Percentiles rank a stretch among this genome's conserved stretches.
Conservation (phyloP, 1,140 invertebrate species). For the Heliothis virescens region DNA sequence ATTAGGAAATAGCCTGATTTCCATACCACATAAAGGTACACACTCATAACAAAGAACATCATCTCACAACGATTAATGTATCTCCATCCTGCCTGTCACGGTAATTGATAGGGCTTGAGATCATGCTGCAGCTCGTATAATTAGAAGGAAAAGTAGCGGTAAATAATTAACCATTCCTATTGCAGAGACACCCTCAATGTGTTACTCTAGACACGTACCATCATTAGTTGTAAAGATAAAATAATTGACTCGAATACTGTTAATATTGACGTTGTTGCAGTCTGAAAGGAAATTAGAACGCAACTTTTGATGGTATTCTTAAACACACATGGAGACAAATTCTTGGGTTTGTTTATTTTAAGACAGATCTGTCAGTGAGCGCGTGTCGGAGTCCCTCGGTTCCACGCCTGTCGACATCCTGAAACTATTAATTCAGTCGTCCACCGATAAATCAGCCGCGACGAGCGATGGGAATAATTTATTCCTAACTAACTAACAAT, state of each 20-base stretch:
- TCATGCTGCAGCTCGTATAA: not conserved
- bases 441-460: constrained; percentile 65
- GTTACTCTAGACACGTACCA: constrained; percentile 17
- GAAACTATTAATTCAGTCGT: constrained; percentile 67
- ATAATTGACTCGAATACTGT: constrained; percentile 3
- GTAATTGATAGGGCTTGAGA: constrained; percentile 25
- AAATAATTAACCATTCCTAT: constrained; percentile 20
- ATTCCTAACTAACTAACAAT: constrained; percentile 59
- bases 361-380: constrained; percentile 44
- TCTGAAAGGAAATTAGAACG: constrained; percentile 3
- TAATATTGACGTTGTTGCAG: constrained; percentile 3
- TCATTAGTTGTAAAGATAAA: constrained; percentile 1
- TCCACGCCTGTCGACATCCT: constrained; percentile 62
- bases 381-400: constrained; percentile 52
- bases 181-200: constrained; percentile 13
- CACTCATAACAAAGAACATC: not conserved
- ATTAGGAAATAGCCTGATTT: not conserved
- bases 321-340: constrained; percentile 48
- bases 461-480: constrained; percentile 68
- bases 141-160: constrained; percentile 13
- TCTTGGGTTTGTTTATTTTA: constrained; percentile 48
- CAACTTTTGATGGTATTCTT: not conserved
- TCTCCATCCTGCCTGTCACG: constrained; percentile 8
- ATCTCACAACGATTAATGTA: constrained; percentile 26
- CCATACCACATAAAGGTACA: not conserved